Evolutionary conservation across 2,888 invertebrate species (phyloP), one percentile per base, ranked within the genome.

Genomic region (Polydrusus cervinus): DNA sequence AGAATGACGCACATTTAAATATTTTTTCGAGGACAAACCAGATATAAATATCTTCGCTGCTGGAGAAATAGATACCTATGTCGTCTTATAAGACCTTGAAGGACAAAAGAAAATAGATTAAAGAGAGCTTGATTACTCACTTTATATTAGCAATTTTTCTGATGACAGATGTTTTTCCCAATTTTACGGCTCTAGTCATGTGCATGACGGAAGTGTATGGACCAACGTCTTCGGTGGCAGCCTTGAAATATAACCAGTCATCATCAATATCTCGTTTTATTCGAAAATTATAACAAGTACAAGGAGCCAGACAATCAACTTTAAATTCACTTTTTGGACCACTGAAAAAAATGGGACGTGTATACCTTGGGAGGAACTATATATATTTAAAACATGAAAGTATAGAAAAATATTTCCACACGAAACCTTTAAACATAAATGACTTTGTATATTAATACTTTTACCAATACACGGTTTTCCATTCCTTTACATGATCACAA

Each of bases 221-320:
- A 18, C 83, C 82, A 11, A 80, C 79, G 34, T 81, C 82, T 84
- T 79, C 81, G 83, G 86, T 83, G 0, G 83, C 85, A 14, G 81
- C 82, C 77, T 83, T 85, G 73, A 86, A 86, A 67, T 82, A 71
- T 10, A 81, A 72, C 85, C 85, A 86, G 11, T 83, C 81, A 84
- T 85, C 47, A 85, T 85, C 43, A 6, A 62, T 78, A 18, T 78
- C 76, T 0, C 86, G 83, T 82, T 85, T 86, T 2, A 90, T 75
- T 13, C 89, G 84, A 78, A 90, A 90, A 55, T 85, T 86, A 80
- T 90, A 90, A 8, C 88, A 89, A 30, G 88, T 87, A 72, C 88
- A 86, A 0, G 90, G 89, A 0, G 88, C 86, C 11, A 91, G 82
- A 77, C 89, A 85, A 40, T 87, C 86, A 34, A 90, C 87, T 43